Evolutionary conservation across 2,888 invertebrate species (phyloP).

Genomic region (Drosophila leonis): DNA sequence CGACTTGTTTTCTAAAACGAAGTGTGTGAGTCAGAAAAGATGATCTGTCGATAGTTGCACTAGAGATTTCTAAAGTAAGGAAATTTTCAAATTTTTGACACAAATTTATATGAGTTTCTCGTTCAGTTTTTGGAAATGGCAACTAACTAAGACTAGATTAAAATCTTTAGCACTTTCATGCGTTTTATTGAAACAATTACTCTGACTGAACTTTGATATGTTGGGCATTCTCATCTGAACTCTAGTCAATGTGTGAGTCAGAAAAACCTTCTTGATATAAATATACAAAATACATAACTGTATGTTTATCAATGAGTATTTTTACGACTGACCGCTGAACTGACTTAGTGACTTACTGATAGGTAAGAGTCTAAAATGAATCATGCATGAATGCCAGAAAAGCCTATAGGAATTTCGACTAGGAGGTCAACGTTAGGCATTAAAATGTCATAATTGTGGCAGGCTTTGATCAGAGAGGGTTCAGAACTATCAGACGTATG

Average conservation of each 20-base stretch:
- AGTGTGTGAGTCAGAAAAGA: neutral
- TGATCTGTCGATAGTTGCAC: neutral
- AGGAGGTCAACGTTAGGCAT: neutral
- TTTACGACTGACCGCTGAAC: conserved; percentile 1
- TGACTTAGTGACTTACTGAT: neutral
- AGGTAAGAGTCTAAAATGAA: neutral
- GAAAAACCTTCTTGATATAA: neutral
- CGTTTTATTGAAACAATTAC: neutral
- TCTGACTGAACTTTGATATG: neutral
- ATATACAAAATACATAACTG: too few relatives aligned
- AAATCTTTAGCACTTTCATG: neutral
- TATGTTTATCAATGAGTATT: neutral
- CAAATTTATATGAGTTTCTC: neutral
- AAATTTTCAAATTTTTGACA: neutral
- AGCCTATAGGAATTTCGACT: too few relatives aligned
- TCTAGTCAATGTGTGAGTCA: neutral
- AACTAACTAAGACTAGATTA: neutral
- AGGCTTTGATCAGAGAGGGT: too few relatives aligned
- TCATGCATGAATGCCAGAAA: neutral
- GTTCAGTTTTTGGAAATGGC: neutral
- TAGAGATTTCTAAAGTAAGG: neutral
- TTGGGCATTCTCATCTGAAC: neutral
- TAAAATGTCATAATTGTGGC: neutral
- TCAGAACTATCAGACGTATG: too few relatives aligned
- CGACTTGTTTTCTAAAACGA: conserved; percentile 6